Evolutionary conservation across 2,888 invertebrate genomes (phyloP), one percentile per base, ranked within the genome.

Genomic region (Brachyopa scutellaris): DNA sequence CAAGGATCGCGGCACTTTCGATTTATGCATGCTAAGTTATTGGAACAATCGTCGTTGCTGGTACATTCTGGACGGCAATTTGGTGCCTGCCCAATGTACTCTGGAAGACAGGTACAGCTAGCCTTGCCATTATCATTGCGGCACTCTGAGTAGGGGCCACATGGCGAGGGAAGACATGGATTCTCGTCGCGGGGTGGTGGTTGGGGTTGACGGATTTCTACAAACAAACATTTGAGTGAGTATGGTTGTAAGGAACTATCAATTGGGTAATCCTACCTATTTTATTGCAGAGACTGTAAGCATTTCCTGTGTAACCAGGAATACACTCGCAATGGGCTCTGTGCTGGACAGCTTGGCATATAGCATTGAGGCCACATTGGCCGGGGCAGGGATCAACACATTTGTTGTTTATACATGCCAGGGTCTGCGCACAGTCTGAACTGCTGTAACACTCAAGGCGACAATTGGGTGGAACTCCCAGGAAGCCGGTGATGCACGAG

Each of bases 1-100:
- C 96, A 97, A 40, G 95, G 95, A 88, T 95, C 93, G 31, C 92
- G 90, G 87, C 95, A 95, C 90, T 94, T 95, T 86, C 93, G 93
- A 86, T 93, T 93, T 4, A 94, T 91, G 87, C 96, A 96, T 26
- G 95, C 94, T 86, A 93, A 90, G 85, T 92, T 92, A 84, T 92
- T 90, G 1, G 92, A 89, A 87, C 96, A 96, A 87, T 96, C 95
- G 2, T 93, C 92, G 87, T 94, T 95, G 31, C 92, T 92, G 1
- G 93, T 92, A 87, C 95, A 95, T 90, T 95, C 95, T 1, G 95
- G 94, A 53, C 93, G 92, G 88, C 95, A 93, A 85, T 92, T 92
- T 66, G 95, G 95, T 36, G 96, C 95, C 69, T 93, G 92, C 17
- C 95, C 95, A 82, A 93, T 92, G 89, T 93, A 95, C 45, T 94